A percentile compares a stretch with the other conserved stretches of the same genome.
Evolutionary conservation across 2,888 invertebrate genomes (phyloP).

Genomic region (Ceraclea dissimilis): DNA sequence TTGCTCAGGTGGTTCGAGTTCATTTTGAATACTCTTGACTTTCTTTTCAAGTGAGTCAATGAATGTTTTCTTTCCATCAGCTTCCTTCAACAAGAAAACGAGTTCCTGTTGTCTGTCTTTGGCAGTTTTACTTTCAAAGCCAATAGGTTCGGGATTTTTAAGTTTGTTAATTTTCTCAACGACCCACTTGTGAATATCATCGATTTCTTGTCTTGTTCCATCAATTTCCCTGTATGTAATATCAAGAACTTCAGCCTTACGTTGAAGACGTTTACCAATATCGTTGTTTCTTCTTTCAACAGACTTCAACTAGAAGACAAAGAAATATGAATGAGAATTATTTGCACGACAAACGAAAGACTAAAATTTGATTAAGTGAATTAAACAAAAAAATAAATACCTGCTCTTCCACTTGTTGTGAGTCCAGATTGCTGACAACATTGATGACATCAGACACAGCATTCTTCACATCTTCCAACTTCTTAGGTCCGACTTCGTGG

Average conservation of each 20-base stretch:
- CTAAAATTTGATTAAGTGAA: slow-evolving; percentile 3
- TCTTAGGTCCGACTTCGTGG: slow-evolving; percentile 62
- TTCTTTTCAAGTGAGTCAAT: slow-evolving; percentile 79
- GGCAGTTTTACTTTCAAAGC: slow-evolving; percentile 69
- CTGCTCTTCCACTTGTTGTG: slow-evolving; percentile 86
- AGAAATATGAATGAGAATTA: slow-evolving; percentile 8
- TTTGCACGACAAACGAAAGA: no score
- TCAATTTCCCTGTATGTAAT: slow-evolving; percentile 78
- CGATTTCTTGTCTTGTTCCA: slow-evolving; percentile 72
- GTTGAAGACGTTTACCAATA: slow-evolving; percentile 73
- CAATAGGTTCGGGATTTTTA: slow-evolving; percentile 59
- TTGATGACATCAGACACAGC: slow-evolving; percentile 66
- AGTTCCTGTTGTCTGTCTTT: slow-evolving; percentile 66
- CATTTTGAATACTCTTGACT: slow-evolving; percentile 74
- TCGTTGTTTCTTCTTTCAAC: slow-evolving; percentile 79
- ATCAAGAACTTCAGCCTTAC: slow-evolving; percentile 76
- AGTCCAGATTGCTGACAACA: slow-evolving; percentile 78
- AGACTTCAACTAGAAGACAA: slow-evolving; percentile 57
- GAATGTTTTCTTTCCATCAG: slow-evolving; percentile 74
- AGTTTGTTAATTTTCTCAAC: slow-evolving; percentile 63
- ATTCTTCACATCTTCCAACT: slow-evolving; percentile 62
- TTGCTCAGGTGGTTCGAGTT: slow-evolving; percentile 78
- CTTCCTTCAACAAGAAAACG: slow-evolving; percentile 71
- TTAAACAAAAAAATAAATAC: slow-evolving; percentile 30
- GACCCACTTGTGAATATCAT: slow-evolving; percentile 72